A percentile compares a stretch with the other conserved stretches of the same genome.
Evolutionary conservation across 2,888 invertebrate species (phyloP).

Genomic region (Cheilosia grossa): DNA sequence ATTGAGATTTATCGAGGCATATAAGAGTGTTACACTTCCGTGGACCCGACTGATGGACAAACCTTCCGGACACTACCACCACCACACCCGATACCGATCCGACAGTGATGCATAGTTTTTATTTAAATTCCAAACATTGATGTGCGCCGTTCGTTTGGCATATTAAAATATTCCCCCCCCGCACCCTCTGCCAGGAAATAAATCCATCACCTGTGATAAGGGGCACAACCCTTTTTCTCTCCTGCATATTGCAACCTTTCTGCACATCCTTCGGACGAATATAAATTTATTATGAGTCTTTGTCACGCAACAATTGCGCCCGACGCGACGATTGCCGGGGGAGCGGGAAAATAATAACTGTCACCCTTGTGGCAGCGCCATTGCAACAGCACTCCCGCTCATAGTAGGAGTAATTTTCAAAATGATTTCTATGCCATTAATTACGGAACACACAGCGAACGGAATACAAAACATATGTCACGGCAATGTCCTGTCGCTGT

Average conservation of each 20-base stretch:
- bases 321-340: slow-evolving; percentile 27
- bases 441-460: slow-evolving; percentile 36
- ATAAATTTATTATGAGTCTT: slow-evolving; percentile 73
- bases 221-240: slow-evolving; percentile 63
- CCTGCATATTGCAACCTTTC: slow-evolving; percentile 68
- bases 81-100: slow-evolving; percentile 62
- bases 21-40: slow-evolving; percentile 71
- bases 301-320: slow-evolving; percentile 73
- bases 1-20: slow-evolving; percentile 70
- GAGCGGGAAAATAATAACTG: slow-evolving; percentile 52
- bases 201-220: slow-evolving; percentile 75
- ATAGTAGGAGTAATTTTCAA: slow-evolving; percentile 59
- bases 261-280: slow-evolving; percentile 69
- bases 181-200: slow-evolving; percentile 37
- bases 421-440: slow-evolving; percentile 72
- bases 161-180: slow-evolving; percentile 70
- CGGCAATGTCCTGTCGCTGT: slow-evolving; percentile 58
- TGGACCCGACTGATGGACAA: slow-evolving; percentile 62
- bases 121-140: slow-evolving; percentile 74
- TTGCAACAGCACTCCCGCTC: background rate
- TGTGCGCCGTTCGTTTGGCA: slow-evolving; percentile 69
- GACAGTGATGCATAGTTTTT: slow-evolving; percentile 75
- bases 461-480: slow-evolving; percentile 53
- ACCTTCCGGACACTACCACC: slow-evolving; percentile 25
- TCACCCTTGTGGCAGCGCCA: slow-evolving; percentile 57